Evolutionary conservation across 2,888 invertebrate genomes (phyloP).

Genomic region (Encarsia formosa): DNA sequence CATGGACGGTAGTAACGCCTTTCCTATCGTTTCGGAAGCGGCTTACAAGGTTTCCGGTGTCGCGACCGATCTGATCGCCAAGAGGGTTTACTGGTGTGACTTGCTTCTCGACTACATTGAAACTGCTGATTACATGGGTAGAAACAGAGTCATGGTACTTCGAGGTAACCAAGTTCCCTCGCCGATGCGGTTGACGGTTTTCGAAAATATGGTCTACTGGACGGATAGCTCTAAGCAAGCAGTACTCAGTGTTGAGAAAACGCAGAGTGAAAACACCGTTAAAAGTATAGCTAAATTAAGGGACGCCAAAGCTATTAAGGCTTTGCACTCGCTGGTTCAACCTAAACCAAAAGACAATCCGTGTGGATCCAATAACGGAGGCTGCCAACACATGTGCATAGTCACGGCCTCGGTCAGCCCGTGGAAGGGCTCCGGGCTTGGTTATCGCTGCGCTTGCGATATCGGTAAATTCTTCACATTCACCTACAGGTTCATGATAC

Average conservation of each 20-base stretch:
- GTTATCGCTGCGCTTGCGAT: conserved; percentile 87
- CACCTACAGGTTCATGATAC: not conserved
- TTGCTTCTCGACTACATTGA: conserved; percentile 92
- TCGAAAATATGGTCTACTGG: conserved; percentile 86
- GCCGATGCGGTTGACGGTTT: conserved; percentile 76
- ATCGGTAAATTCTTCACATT: conserved; percentile 57
- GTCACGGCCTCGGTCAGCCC: conserved; percentile 69
- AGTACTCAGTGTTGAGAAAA: conserved; percentile 82
- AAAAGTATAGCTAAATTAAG: conserved; percentile 76
- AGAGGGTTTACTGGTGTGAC: conserved; percentile 95
- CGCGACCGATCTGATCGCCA: conserved; percentile 83
- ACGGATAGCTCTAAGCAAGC: conserved; percentile 88
- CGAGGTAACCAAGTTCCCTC: conserved; percentile 79
- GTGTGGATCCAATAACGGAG: conserved; percentile 82
- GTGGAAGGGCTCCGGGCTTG: conserved; percentile 60
- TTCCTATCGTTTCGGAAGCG: conserved; percentile 83
- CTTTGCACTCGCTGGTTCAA: conserved; percentile 75
- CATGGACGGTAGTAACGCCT: conserved; percentile 88
- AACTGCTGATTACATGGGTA: conserved; percentile 89
- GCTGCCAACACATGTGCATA: conserved; percentile 92
- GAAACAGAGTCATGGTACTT: conserved; percentile 73
- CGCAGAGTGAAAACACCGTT: conserved; percentile 73
- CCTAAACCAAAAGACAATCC: conserved; percentile 67
- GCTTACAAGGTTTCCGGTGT: conserved; percentile 92
- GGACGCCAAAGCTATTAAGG: conserved; percentile 80